These are phyloP conservation scores for Parnassius mnemosyne DNA, from an alignment of 2,888 invertebrate genomes.

Conservation along the genomic window DNA sequence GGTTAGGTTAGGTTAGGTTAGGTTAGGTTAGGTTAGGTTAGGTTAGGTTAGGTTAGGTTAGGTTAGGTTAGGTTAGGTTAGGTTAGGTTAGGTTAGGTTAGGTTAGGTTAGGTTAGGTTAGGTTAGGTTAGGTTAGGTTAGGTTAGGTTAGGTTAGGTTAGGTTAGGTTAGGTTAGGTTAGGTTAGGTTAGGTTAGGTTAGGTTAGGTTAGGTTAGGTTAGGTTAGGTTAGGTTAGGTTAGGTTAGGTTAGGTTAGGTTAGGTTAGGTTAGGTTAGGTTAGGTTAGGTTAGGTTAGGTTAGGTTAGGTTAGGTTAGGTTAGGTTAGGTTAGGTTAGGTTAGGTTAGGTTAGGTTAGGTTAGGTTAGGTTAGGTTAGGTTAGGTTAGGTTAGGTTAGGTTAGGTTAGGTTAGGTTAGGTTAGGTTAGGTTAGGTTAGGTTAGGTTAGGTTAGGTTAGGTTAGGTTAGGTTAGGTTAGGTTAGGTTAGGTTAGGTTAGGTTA, in stretches of 20 bases:
- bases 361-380: slow-evolving; percentile 30
- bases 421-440: slow-evolving; percentile 23
- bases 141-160: slow-evolving; percentile 21
- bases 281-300: slow-evolving; percentile 34
- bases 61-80: slow-evolving; percentile 29
- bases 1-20: slow-evolving; percentile 36
- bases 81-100: slow-evolving; percentile 30
- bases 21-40: slow-evolving; percentile 35
- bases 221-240: slow-evolving; percentile 33
- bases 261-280: slow-evolving; percentile 34
- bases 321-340: slow-evolving; percentile 28
- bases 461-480: slow-evolving; percentile 30
- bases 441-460: slow-evolving; percentile 34
- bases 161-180: slow-evolving; percentile 1
- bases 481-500: slow-evolving; percentile 24
- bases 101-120: slow-evolving; percentile 31
- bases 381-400: slow-evolving; percentile 31
- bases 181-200: background rate
- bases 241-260: slow-evolving; percentile 33
- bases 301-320: slow-evolving; percentile 30
- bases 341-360: slow-evolving; percentile 31
- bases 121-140: slow-evolving; percentile 29
- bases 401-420: slow-evolving; percentile 31
- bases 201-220: slow-evolving; percentile 24
- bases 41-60: slow-evolving; percentile 9